phyloP scores from a whole-genome alignment of 2,888 invertebrate genomes.

The Gasteruption jaculator region DNA sequence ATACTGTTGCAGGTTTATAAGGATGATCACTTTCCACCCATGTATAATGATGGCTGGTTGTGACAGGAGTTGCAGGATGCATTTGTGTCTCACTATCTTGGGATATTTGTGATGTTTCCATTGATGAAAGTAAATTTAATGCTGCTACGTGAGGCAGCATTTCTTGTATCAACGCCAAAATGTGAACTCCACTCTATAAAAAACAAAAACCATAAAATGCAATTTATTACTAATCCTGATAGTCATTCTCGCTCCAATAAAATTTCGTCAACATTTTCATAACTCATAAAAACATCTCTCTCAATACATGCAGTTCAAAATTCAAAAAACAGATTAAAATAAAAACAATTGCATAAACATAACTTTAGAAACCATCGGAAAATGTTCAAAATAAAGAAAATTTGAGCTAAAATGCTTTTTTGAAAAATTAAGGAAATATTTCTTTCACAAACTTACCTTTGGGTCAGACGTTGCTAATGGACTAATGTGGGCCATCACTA shows the following conservation, averaged over 20 bases:
- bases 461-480: conserved; percentile 79
- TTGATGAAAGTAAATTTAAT: conserved; percentile 65
- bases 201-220: conserved; percentile 17
- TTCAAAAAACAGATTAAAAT: too few relatives aligned
- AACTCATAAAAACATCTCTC: too few relatives aligned
- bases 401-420: too few relatives aligned
- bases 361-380: too few relatives aligned
- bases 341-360: too few relatives aligned
- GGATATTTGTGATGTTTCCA: conserved; percentile 50
- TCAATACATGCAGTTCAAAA: too few relatives aligned
- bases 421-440: background rate
- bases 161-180: conserved; percentile 81
- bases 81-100: conserved; percentile 46
- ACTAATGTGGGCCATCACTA: conserved; percentile 79
- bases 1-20: conserved; percentile 82
- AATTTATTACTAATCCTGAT: conserved; percentile 3
- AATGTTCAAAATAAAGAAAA: too few relatives aligned
- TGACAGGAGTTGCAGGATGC: conserved; percentile 47
- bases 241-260: too few relatives aligned
- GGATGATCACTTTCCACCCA: conserved; percentile 97
- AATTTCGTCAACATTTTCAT: too few relatives aligned
- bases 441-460: conserved; percentile 56
- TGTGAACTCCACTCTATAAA: conserved; percentile 76
- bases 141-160: conserved; percentile 84
- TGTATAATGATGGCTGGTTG: conserved; percentile 83